A percentile compares a stretch with the other conserved stretches of the same genome.
Conservation (phyloP, 2,888 invertebrate genomes). For the Hypena proboscidalis region DNA sequence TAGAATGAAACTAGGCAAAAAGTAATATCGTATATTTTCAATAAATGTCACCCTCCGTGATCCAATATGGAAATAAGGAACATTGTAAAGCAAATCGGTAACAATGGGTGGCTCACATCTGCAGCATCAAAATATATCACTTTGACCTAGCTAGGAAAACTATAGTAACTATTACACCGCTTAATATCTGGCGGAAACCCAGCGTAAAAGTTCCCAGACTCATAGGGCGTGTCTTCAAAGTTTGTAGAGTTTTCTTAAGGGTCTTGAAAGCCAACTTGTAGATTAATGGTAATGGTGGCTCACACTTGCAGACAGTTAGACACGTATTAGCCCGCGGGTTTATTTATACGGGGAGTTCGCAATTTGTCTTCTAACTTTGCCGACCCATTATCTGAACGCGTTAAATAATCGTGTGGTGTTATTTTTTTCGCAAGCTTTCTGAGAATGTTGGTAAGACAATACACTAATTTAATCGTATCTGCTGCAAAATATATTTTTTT, state of each 20-base stretch:
- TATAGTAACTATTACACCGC: no score
- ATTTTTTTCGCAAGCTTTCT: not conserved
- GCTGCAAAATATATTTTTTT: no score
- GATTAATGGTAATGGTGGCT: constrained; percentile 39
- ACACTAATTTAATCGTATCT: not conserved
- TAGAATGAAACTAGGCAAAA: no score
- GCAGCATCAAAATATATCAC: no score
- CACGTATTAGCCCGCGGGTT: constrained; percentile 32
- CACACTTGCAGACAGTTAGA: constrained; percentile 30
- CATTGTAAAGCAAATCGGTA: no score
- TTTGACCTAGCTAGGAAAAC: no score
- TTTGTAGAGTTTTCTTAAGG: constrained; percentile 31
- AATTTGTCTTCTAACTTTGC: constrained; percentile 32
- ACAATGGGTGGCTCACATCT: no score
- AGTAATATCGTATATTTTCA: no score
- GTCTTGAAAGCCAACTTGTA: constrained; percentile 34
- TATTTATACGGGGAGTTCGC: constrained; percentile 32
- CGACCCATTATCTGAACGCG: constrained; percentile 18
- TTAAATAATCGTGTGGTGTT: constrained; percentile 29
- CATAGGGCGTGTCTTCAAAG: constrained; percentile 30
- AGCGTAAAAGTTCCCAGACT: constrained; percentile 25
- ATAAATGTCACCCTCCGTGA: no score
- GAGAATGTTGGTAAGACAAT: not conserved
- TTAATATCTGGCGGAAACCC: no score
- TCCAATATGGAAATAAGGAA: no score